Evolutionary conservation across 2,797 vertebrate genomes (phyloP), one percentile per base, ranked within the genome.

Genomic region (Epinephelus coioides): DNA sequence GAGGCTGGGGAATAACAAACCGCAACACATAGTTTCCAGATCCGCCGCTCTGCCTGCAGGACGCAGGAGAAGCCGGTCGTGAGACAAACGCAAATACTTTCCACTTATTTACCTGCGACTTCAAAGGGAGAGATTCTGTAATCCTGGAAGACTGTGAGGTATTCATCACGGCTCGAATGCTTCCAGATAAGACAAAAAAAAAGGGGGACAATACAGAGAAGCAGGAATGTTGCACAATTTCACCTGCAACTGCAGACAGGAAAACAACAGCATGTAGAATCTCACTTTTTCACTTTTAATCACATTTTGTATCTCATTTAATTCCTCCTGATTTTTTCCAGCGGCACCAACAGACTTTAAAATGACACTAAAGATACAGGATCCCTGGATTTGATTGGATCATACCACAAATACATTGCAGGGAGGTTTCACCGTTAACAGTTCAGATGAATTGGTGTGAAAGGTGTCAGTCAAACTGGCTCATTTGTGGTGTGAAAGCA

Each of bases 91-190:
- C 86, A 88, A 86, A 94, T 93, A 91, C 82, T 93, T 95, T 95
- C 94, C 94, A 91, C 88, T 91, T 91, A 87, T 94, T 94, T 93
- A 95, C 94, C 93, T 91, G 89, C 59, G 21, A 92, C 91, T 91
- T 93, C 91, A 94, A 93, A 94, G 89, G 1, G 21, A 38, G 30
- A 62, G 76, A 75, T 89, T 76, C 5, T 65, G 84, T 71, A 86
- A 86, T 85, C 66, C 74, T 72, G 78, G 69, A 88, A 65, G 77
- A 92, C 73, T 51, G 76, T 9, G 10, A 89, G 84, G 77, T 57
- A 84, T 87, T 66, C 60, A 68, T 78, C 81, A 73, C 8, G 18
- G 68, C 78, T 78, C 54, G 81, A 61, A 75, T 72, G 76, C 51
- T 85, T 88, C 82, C 84, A 76, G 86, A 66, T 73, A 40, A 61